phyloP scores from a whole-genome alignment of 2,888 invertebrate species.

The Drosophila fulvimacula region DNA sequence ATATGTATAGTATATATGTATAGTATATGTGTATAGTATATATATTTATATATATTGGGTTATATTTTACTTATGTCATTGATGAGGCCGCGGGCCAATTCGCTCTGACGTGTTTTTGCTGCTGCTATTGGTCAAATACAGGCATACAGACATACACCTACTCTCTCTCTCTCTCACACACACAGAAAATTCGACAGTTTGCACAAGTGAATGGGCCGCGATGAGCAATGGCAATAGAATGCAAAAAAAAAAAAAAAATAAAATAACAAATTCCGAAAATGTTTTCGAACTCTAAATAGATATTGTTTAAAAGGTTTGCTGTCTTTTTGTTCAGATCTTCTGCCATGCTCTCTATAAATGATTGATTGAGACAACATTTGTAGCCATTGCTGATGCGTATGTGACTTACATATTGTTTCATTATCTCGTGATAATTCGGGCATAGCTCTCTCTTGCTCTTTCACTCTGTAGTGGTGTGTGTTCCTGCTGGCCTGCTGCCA shows the following conservation, averaged over 20 bases:
- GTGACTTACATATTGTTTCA: constrained; percentile 71
- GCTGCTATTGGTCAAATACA: constrained; percentile 11
- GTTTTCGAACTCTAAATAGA: constrained; percentile 43
- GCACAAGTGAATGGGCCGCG: constrained; percentile 42
- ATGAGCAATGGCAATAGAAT: constrained; percentile 77
- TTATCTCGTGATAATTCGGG: constrained; percentile 57
- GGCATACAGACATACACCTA: background rate
- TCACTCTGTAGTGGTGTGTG: background rate
- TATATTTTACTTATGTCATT: constrained; percentile 66
- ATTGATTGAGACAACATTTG: constrained; percentile 64
- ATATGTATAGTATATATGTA: constrained; percentile 1
- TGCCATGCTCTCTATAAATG: background rate
- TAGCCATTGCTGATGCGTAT: constrained; percentile 34
- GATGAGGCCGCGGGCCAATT: constrained; percentile 40
- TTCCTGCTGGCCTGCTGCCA: constrained; percentile 59
- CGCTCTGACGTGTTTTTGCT: constrained; percentile 52
- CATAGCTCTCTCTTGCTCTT: background rate
- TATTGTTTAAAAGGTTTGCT: constrained; percentile 70
- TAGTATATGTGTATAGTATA: background rate
- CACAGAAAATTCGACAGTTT: constrained; percentile 33
- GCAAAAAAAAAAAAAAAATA: constrained; percentile 19
- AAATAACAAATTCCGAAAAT: constrained; percentile 26
- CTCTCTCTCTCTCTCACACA: constrained; percentile 4
- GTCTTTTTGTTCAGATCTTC: background rate
- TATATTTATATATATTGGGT: background rate